Evolutionary conservation across 2,888 invertebrate genomes (phyloP).

Genomic region (Kryphioiulus occultus): DNA sequence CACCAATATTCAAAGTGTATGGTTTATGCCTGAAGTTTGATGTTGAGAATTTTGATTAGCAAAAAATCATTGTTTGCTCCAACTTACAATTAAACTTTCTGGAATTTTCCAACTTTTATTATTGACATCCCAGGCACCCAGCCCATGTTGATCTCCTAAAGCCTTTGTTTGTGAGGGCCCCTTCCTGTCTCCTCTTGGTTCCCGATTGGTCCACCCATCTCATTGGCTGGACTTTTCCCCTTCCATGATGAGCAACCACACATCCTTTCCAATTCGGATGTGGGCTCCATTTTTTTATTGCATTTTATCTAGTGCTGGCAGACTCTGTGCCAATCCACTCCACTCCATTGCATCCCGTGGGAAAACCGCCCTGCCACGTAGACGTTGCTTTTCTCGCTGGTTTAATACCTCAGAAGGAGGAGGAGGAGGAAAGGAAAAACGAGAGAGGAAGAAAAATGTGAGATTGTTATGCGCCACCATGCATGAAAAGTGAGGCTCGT

Average conservation of each 20-base stretch:
- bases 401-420: not conserved
- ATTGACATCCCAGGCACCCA: no score
- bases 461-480: slow-evolving; percentile 23
- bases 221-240: slow-evolving; percentile 12
- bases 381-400: not conserved
- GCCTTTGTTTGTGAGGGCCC: not conserved
- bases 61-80: no score
- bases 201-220: not conserved
- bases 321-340: not conserved
- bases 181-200: not conserved
- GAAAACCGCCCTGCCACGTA: not conserved
- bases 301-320: slow-evolving; percentile 17
- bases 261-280: slow-evolving; percentile 23
- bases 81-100: no score
- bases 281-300: slow-evolving; percentile 23
- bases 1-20: no score
- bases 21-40: no score
- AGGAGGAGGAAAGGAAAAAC: not conserved
- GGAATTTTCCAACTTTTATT: no score
- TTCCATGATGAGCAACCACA: not conserved
- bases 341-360: not conserved
- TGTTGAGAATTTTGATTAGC: no score
- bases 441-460: not conserved
- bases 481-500: slow-evolving; percentile 23
- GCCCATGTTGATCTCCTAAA: no score